Base-by-base conservation (phyloP, 2,113 vertebrate genomes). In the Arenaria interpres region DNA sequence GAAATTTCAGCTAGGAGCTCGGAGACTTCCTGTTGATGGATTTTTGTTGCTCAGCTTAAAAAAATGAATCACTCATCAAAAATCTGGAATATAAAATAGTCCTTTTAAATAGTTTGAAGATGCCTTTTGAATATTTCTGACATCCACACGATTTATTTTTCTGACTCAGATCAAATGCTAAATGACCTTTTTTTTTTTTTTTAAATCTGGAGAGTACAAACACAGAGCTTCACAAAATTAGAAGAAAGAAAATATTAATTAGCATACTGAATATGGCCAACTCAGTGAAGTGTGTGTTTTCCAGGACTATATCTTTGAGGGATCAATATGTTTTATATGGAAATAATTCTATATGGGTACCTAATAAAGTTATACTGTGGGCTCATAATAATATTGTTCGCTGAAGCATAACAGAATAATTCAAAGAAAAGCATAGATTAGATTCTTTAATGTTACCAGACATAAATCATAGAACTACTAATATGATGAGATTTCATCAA, bases 91-190 rank as follows among this genome's bases (percentile, higher is more conserved):
- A 79, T 69, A 41, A 95, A 96, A 28, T 50, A 8, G 16, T 80
- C 15, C 18, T 91, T 85, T 93, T 28, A 78, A 85, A 76, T 45
- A 69, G 15, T 68, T 89, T 94, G 66, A 85, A 50, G 50, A 79
- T 57, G 19, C 10, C n/a, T 85, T 97, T 90, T 92, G 41, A 93
- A 84, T 85, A 74, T 71, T 93, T 85, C 60, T 96, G 64, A 67
- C 37, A 80, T 74, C 20, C 23, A 59, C 25, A 54, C 86, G 75
- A 53, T 90, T 83, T 88, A 32, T 83, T 77, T 93, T 95, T 90
- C 66, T 88, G 53, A 66, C 45, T 88, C 63, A 76, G 50, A 84
- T 74, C 27, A 72, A 73, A 78, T 73, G 35, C 19, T n/a, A 71
- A 10, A 48, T 69, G 35, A 57, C 27, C 18, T 93, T 17, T 80